A percentile compares a stretch with the other conserved stretches of the same genome.
phyloP scores from a whole-genome alignment of 2,113 vertebrate genomes.

The Galeopterus variegatus region DNA sequence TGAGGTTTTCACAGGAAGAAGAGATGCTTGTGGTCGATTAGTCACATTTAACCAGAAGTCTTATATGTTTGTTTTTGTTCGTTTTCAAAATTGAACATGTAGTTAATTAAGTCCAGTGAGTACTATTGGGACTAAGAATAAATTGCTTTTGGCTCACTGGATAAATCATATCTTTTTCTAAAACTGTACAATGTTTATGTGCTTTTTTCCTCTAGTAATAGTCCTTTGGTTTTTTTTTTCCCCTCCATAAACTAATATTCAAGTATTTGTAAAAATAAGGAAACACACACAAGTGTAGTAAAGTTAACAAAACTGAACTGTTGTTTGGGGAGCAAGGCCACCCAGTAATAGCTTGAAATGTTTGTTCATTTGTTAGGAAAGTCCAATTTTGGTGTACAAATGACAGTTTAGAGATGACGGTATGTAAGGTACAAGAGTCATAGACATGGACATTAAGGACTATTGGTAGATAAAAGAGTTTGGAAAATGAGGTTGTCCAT shows the following conservation, averaged over 20 bases:
- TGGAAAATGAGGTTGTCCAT: neutral
- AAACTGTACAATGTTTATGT: neutral
- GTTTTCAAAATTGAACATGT: conserved; percentile 34
- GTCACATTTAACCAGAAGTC: neutral
- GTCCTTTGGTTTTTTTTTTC: neutral
- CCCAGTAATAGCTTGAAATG: neutral
- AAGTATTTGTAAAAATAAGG: conserved; percentile 46
- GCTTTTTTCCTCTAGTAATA: neutral
- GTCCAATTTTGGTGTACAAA: neutral
- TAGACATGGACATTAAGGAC: neutral
- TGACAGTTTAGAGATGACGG: neutral
- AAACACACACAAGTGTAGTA: neutral
- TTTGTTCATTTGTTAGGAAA: neutral
- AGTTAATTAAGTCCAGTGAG: neutral
- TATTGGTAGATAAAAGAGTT: neutral
- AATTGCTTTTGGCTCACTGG: neutral
- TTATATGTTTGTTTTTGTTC: conserved; percentile 9
- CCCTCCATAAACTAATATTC: neutral
- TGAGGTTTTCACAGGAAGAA: neutral
- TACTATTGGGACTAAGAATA: neutral
- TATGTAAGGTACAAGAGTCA: neutral
- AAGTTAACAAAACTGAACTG: neutral
- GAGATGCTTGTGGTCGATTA: conserved; percentile 1
- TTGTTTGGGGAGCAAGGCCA: neutral
- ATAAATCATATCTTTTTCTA: conserved; percentile 31